These are phyloP conservation scores for Caenorhabditis sp. DNA, from an alignment of 2,888 invertebrate species.

Conservation along the genomic window DNA sequence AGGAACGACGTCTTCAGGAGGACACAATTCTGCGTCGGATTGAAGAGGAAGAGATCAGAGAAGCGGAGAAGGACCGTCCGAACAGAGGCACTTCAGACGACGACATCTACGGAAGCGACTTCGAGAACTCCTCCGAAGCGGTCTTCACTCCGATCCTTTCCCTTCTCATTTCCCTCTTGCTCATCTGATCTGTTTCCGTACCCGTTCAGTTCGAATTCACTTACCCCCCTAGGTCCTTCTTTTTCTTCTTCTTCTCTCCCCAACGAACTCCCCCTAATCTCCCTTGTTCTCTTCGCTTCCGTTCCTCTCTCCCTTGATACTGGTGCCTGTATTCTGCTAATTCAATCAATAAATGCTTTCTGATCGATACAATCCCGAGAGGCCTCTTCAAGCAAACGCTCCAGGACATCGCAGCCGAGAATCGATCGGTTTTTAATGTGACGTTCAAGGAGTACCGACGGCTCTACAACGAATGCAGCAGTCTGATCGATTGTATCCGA, in stretches of 20 bases:
- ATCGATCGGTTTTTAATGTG: too few species aligned
- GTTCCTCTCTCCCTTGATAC: slow-evolving; percentile 21
- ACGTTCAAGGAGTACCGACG: too few species aligned
- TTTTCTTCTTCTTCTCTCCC: neutral
- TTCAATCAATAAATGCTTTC: neutral
- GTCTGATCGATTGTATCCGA: too few species aligned
- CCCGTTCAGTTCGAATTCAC: neutral
- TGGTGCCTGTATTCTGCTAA: slow-evolving; percentile 31
- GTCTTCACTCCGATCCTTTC: neutral
- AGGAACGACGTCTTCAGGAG: slow-evolving; percentile 56
- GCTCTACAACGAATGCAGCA: too few species aligned
- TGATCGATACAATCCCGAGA: too few species aligned
- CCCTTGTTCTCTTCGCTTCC: slow-evolving; percentile 14
- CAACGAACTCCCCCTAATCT: slow-evolving; percentile 11
- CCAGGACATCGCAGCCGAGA: too few species aligned
- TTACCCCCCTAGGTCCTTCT: neutral
- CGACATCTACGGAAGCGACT: slow-evolving; percentile 23
- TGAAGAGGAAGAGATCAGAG: slow-evolving; percentile 52
- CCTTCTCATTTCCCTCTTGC: neutral
- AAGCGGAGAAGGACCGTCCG: slow-evolving; percentile 35
- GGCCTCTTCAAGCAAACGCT: too few species aligned
- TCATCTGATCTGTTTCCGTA: neutral
- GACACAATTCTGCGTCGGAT: slow-evolving; percentile 54
- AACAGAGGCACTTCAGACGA: slow-evolving; percentile 15
- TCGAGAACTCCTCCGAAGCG: slow-evolving; percentile 4